Percentiles rank a stretch among this genome's conserved stretches.
Evolutionary conservation across 2,113 vertebrate genomes (phyloP).

Genomic region (Orycteropus afer): DNA sequence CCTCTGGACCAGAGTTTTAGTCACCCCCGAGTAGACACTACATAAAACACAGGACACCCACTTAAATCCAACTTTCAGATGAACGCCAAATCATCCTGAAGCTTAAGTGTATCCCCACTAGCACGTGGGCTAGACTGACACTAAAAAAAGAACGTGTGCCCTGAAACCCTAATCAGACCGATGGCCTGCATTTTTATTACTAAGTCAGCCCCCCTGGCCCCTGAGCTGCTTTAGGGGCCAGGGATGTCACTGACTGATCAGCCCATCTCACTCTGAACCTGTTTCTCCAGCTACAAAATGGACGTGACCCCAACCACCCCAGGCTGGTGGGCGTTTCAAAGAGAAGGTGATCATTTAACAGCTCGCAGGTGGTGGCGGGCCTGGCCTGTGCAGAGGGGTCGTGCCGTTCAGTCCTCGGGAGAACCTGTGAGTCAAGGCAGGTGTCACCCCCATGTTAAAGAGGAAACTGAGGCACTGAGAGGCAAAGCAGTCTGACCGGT

Average conservation of each 20-base stretch:
- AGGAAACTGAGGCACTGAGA: not conserved
- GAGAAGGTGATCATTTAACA: not conserved
- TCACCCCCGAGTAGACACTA: not conserved
- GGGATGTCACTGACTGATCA: not conserved
- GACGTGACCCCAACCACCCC: too few relatives aligned
- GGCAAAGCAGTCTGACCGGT: not conserved
- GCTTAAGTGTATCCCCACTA: not conserved
- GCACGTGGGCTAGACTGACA: rapidly evolving
- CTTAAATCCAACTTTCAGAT: not conserved
- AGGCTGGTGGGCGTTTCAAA: not conserved
- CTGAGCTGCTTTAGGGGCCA: not conserved
- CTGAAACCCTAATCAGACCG: not conserved
- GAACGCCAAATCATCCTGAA: not conserved
- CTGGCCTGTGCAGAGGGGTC: rapidly evolving
- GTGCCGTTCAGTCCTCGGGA: not conserved
- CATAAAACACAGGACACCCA: not conserved
- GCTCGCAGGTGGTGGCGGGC: rapidly evolving
- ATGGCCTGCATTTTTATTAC: not conserved
- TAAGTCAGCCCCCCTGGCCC: not conserved
- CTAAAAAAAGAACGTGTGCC: not conserved
- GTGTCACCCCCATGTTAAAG: not conserved
- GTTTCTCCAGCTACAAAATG: not conserved
- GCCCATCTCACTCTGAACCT: not conserved
- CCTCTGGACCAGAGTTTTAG: not conserved
- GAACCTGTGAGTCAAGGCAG: rapidly evolving